phyloP scores from a whole-genome alignment of 2,113 vertebrate genomes.

The Phalacrocorax brasilianus region DNA sequence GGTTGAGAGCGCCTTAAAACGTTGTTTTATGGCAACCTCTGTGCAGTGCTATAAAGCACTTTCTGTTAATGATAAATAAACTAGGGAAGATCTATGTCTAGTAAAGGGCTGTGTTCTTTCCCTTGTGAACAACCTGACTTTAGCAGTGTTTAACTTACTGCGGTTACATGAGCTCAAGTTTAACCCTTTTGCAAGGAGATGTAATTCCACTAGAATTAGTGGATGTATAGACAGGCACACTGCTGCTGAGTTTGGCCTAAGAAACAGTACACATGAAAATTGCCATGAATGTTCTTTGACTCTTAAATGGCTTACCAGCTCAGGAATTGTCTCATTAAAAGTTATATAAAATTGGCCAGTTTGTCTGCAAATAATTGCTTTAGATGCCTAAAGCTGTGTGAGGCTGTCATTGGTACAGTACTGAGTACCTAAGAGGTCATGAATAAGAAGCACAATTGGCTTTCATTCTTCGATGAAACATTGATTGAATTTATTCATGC shows the following conservation, averaged over 20 bases:
- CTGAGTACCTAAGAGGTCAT: not conserved
- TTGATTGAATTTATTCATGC: not conserved
- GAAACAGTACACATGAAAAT: not conserved
- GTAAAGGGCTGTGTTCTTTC: conserved; percentile 14
- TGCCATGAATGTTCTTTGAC: not conserved
- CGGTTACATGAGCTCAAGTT: not conserved
- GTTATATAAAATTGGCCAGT: not conserved
- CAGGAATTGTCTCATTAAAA: not conserved
- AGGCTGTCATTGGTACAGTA: not conserved
- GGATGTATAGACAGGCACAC: not conserved
- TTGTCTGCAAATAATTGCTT: not conserved
- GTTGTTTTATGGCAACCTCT: conserved; percentile 79
- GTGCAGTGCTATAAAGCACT: conserved; percentile 78
- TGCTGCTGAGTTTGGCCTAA: not conserved
- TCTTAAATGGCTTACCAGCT: not conserved
- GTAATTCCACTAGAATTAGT: not conserved
- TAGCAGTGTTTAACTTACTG: conserved; percentile 45
- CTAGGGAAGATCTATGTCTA: conserved; percentile 64
- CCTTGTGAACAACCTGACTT: conserved; percentile 51
- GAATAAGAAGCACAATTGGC: not conserved
- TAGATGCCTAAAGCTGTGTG: not conserved
- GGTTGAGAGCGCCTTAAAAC: conserved; percentile 73
- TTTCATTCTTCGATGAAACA: conserved; percentile 19
- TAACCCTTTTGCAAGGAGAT: not conserved
- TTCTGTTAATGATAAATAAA: conserved; percentile 74